Conservation (phyloP, 2,113 vertebrate genomes). For the Leptocoma aspasia region DNA sequence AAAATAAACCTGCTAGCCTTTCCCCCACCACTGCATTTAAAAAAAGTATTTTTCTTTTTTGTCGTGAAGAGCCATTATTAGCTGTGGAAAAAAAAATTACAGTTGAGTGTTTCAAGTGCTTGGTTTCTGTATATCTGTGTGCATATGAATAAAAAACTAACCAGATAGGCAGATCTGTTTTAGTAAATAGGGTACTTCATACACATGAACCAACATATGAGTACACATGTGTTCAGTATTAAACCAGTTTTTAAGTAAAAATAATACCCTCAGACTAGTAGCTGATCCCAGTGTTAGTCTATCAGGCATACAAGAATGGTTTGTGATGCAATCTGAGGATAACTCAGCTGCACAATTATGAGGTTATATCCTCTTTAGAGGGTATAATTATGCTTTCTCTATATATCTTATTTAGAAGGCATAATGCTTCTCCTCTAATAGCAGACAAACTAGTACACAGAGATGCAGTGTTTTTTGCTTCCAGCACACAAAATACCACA, state of each 20-base stretch:
- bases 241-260: constrained; percentile 60
- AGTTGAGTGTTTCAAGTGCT: constrained; percentile 52
- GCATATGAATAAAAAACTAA: constrained; percentile 40
- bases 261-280: constrained; percentile 16
- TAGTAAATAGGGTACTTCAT: constrained; percentile 42
- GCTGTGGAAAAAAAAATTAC: not conserved
- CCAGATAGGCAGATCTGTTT: not conserved
- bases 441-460: not conserved
- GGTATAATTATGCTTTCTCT: constrained; percentile 46
- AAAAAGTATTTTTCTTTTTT: constrained; percentile 32
- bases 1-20: constrained; percentile 44
- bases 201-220: not conserved
- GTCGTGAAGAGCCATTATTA: constrained; percentile 38
- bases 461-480: not conserved
- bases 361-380: constrained; percentile 38
- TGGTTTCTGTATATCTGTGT: constrained; percentile 11
- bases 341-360: constrained; percentile 54
- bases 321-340: constrained; percentile 53
- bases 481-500: not conserved
- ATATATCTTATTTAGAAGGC: constrained; percentile 46
- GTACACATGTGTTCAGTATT: constrained; percentile 6
- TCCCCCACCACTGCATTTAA: not conserved
- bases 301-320: constrained; percentile 30
- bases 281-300: constrained; percentile 34
- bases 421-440: not conserved